Percentiles rank a stretch among this genome's conserved stretches.
Evolutionary conservation across 2,113 vertebrate genomes (phyloP).

Genomic region (Diadophis punctatus): DNA sequence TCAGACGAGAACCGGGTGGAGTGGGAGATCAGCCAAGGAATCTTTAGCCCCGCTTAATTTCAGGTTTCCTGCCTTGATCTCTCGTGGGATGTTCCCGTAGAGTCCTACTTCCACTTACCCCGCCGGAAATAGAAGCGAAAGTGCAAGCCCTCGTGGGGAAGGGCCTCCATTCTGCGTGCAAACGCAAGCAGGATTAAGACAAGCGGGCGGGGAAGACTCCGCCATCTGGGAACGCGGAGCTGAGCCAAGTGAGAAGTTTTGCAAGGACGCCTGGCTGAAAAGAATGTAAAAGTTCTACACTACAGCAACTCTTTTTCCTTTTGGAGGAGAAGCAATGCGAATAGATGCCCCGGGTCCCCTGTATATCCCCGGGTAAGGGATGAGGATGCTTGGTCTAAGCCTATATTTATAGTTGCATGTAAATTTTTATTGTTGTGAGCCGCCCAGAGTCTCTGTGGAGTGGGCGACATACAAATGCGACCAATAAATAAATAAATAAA

Average conservation of each 20-base stretch:
- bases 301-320: not conserved
- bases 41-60: not conserved
- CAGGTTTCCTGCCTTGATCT: not conserved
- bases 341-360: not conserved
- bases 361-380: not conserved
- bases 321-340: not conserved
- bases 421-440: too few species aligned
- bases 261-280: not conserved
- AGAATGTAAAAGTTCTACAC: not conserved
- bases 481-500: too few species aligned
- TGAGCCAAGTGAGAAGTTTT: not conserved
- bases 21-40: not conserved
- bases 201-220: not conserved
- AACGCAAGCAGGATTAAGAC: not conserved
- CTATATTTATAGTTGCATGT: too few species aligned
- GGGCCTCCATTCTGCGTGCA: not conserved
- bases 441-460: too few species aligned
- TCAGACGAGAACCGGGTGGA: not conserved
- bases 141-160: not conserved
- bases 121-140: not conserved
- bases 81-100: not conserved
- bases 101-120: not conserved
- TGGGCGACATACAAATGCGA: too few species aligned
- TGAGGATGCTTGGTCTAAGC: not conserved
- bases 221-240: not conserved